phyloP scores from a whole-genome alignment of 2,113 vertebrate genomes.

The Myrmophylax atrothorax region DNA sequence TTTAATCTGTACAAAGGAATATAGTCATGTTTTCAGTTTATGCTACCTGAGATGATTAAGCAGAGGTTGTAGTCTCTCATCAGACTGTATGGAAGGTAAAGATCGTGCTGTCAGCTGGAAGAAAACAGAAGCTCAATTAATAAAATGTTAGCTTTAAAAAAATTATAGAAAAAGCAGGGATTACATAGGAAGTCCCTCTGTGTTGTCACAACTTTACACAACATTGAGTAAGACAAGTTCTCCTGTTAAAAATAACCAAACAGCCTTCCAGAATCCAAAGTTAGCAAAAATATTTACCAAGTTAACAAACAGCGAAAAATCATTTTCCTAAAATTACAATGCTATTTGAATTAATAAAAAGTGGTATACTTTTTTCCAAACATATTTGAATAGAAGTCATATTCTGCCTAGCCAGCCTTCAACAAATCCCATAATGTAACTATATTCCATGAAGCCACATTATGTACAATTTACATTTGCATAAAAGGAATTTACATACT shows the following conservation, averaged over 20 bases:
- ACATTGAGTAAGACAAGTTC: background rate
- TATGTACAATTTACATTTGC: background rate
- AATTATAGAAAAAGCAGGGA: background rate
- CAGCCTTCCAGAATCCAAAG: background rate
- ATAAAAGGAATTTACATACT: background rate
- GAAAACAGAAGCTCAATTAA: background rate
- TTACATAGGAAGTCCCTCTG: background rate
- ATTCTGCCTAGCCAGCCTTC: background rate
- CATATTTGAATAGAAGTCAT: background rate
- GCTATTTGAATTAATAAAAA: background rate
- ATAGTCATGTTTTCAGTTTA: background rate
- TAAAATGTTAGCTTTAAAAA: background rate
- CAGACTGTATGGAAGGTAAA: conserved; percentile 89
- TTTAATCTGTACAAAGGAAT: background rate
- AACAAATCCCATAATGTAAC: background rate
- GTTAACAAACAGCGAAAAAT: background rate
- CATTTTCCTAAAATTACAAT: background rate
- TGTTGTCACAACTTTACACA: background rate
- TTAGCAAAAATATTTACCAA: background rate
- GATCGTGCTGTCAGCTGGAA: conserved; percentile 91
- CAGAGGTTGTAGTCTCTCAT: conserved; percentile 95
- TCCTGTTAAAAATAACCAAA: background rate
- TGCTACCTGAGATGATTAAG: conserved; percentile 95
- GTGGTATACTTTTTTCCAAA: background rate
- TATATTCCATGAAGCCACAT: background rate